Evolutionary conservation across 2,888 invertebrate species (phyloP), one percentile per base, ranked within the genome.

Genomic region (Formica aserva): DNA sequence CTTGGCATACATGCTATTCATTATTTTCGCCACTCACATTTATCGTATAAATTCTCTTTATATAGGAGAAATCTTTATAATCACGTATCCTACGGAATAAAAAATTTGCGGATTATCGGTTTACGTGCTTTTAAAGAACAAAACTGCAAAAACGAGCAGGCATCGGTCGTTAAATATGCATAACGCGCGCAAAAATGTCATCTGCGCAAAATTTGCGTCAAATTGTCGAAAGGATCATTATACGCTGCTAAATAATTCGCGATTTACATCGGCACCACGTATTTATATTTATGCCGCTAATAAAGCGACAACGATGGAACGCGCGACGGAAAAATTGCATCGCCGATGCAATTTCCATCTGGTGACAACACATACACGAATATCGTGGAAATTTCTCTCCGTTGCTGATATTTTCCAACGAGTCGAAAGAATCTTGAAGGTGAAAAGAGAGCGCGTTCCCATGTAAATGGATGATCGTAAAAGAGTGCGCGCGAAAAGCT

Each of bases 391-490:
- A 66, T 55, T 52, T 29, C 35, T 18, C 35, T n/a, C 35, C 41
- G 57, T 6, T 22, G 3, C 22, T 22, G n/a, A 77, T 57, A 55
- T 66, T 77, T 48, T 57, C 29, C 29, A 22, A 22, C 67, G n/a
- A 22, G 8, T 22, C 35, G 55, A 41, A 22, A 22, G 29, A 32
- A 67, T 77, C 26, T 29, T 65, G 55, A 32, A 35, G 9, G 26
- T 13, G n/a, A 26, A 26, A 55, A 26, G 63, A 22, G 18, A 66
- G 13, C 32, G 38, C 38, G 38, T 77, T 77, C 15, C 29, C n/a
- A 77, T 57, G 77, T 57, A 67, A 77, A 77, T 77, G 63, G 77
- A 57, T 41, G 26, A 13, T 55, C 69, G 41, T 77, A 77, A 67
- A 57, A 67, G 26, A 67, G 26, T 38, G 13, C 77, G 55, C 66